These are phyloP conservation scores for Hemithea aestivaria DNA, from an alignment of 2,888 invertebrate genomes.

Conservation along the genomic window DNA sequence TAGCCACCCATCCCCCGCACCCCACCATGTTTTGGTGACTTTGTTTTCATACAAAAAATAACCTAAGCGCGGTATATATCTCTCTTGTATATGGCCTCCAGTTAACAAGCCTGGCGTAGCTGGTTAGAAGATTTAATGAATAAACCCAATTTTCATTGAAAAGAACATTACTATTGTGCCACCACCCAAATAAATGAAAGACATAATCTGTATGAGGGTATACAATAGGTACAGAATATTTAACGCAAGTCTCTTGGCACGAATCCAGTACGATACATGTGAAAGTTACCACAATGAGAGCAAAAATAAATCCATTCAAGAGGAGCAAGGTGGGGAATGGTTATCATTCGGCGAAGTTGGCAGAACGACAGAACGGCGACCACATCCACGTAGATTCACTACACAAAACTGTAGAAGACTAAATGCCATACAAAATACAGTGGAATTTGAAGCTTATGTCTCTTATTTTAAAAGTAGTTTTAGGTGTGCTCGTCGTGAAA, in stretches of 20 bases:
- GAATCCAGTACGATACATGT: slow-evolving; percentile 51
- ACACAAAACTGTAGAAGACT: slow-evolving; percentile 11
- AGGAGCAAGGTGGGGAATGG: slow-evolving; percentile 44
- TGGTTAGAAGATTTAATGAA: too few relatives aligned
- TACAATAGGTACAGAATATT: slow-evolving; percentile 33
- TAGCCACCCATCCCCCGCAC: too few relatives aligned
- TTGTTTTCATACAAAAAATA: too few relatives aligned
- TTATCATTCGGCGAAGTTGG: slow-evolving; percentile 49
- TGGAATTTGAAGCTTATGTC: slow-evolving; percentile 2
- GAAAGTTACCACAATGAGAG: slow-evolving; percentile 60
- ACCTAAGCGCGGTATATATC: too few relatives aligned
- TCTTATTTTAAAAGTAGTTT: background rate
- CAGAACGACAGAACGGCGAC: slow-evolving; percentile 31
- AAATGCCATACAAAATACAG: background rate
- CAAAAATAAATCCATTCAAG: slow-evolving; percentile 73
- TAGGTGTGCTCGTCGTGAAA: slow-evolving; percentile 19
- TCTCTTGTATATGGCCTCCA: too few relatives aligned
- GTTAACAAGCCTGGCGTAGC: too few relatives aligned
- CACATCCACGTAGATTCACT: slow-evolving; percentile 20
- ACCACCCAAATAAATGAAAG: too few relatives aligned
- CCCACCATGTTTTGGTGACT: too few relatives aligned
- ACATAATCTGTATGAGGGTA: background rate
- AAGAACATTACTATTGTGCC: too few relatives aligned
- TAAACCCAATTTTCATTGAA: too few relatives aligned
- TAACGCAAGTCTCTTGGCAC: slow-evolving; percentile 60